A percentile compares a stretch with the other conserved stretches of the same genome.
Evolutionary conservation across 1,140 invertebrate genomes (phyloP).

Genomic region (Mercenaria mercenaria): DNA sequence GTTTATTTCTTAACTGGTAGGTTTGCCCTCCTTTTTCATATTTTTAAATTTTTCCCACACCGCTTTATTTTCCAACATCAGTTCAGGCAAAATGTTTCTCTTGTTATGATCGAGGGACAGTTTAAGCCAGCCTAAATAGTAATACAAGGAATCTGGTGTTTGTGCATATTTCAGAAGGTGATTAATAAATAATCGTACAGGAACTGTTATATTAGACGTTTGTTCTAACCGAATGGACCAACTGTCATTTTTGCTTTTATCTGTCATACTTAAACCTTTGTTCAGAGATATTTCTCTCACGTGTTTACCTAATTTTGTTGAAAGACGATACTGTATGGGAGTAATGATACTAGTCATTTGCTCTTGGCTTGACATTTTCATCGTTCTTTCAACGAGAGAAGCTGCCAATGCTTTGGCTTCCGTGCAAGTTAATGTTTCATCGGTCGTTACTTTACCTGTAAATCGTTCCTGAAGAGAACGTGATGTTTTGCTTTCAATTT

Average conservation of each 20-base stretch:
- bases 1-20: no score
- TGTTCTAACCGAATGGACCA: neutral
- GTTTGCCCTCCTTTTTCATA: no score
- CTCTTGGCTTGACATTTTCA: no score
- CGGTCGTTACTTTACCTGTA: no score
- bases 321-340: no score
- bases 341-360: no score
- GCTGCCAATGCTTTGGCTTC: no score
- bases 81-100: neutral
- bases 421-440: no score
- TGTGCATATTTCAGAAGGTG: neutral
- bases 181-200: neutral
- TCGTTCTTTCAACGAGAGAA: no score
- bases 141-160: neutral
- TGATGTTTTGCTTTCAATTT: no score
- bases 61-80: no score
- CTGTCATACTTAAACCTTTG: neutral
- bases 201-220: neutral
- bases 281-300: neutral
- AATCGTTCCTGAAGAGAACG: no score
- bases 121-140: neutral
- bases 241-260: neutral
- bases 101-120: neutral
- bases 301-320: neutral
- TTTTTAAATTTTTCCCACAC: neutral